Base-by-base conservation (phyloP, 2,797 vertebrate species). In the Danio kyathit region DNA sequence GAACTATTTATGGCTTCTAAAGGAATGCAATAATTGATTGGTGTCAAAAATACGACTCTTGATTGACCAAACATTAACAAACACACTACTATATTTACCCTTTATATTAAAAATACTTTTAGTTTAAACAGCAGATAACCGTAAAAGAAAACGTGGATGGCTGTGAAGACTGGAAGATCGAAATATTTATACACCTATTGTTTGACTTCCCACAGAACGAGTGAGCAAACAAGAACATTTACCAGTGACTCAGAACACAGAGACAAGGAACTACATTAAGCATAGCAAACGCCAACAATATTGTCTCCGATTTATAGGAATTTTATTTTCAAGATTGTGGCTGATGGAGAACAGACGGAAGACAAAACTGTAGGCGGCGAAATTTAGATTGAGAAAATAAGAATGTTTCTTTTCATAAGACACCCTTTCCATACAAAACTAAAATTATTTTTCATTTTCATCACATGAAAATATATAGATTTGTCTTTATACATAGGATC, bases 391-490 rank as follows among this genome's bases (percentile, higher is more conserved):
- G 79, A 84, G 75, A 86, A 84, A 82, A 69, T 69, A 84, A 59
- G 48, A 76, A 76, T 41, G 57, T 71, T 69, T 67, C 69, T 70
- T 66, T 84, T 80, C 76, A 88, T 88, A 82, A 83, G 81, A 79
- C 56, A 5, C 81, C 76, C 17, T 65, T 76, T 86, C 82, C 81
- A 87, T 90, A 89, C 83, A 90, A 90, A 90, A 90, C 87, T 90
- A 90, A 89, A 89, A 86, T 72, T 76, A 72, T 80, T 83, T 82
- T 76, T 21, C 75, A 69, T 78, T 79, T 85, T 69, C 79, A 86
- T 85, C 74, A 82, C 63, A 85, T 87, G 85, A 85, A 89, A 90
- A 89, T 87, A 89, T 87, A 89, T 87, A 89, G 84, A 86, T 74
- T 84, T 76, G 79, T 88, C 80, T 89, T 87, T 88, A 69, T 73